These are phyloP conservation scores for Diaprepes abbreviatus DNA, from an alignment of 2,888 invertebrate genomes.

Conservation along the genomic window DNA sequence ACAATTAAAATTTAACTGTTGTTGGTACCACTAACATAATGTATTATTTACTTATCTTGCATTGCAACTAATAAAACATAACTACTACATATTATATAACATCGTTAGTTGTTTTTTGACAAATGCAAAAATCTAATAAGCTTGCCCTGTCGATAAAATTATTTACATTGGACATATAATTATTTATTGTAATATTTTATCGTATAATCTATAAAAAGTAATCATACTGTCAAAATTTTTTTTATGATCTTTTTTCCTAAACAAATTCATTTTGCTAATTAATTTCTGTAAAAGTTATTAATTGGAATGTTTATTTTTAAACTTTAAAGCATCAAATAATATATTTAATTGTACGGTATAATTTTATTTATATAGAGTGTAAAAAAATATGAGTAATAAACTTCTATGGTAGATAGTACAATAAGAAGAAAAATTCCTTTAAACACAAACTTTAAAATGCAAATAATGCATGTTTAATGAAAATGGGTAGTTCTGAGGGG, in stretches of 20 bases:
- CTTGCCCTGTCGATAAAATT: background rate
- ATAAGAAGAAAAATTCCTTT: too few relatives aligned
- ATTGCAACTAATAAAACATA: background rate
- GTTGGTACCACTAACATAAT: conserved; percentile 5
- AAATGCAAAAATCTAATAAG: background rate
- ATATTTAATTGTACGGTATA: background rate
- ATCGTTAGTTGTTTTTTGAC: background rate
- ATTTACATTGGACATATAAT: conserved; percentile 14
- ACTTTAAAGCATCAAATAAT: background rate
- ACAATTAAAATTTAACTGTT: too few relatives aligned
- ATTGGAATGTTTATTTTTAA: conserved; percentile 7
- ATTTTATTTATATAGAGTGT: too few relatives aligned
- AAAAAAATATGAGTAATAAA: too few relatives aligned
- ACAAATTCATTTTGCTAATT: background rate
- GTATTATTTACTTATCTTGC: background rate
- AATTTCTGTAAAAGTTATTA: background rate
- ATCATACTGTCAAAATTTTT: background rate
- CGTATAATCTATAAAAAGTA: conserved; percentile 15
- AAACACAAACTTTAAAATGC: too few relatives aligned
- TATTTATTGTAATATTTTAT: conserved; percentile 3
- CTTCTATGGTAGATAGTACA: too few relatives aligned
- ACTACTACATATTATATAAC: background rate
- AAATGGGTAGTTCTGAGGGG: too few relatives aligned
- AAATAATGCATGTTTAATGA: too few relatives aligned
- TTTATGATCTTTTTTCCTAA: conserved; percentile 5